These are phyloP conservation scores for Pangasius sanitwongsei DNA, from an alignment of 2,797 vertebrate genomes.

Conservation along the genomic window DNA sequence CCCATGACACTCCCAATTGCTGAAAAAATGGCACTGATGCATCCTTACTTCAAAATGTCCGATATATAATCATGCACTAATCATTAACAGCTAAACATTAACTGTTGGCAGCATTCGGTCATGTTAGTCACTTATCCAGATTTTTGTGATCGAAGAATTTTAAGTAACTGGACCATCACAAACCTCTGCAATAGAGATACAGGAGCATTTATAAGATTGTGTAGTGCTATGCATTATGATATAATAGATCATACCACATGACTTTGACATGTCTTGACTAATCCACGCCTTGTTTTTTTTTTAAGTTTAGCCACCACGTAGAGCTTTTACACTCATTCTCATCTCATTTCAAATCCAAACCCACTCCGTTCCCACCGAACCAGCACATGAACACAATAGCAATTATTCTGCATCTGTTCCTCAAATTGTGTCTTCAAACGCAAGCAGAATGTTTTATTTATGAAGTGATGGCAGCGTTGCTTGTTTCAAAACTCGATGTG, in stretches of 20 bases:
- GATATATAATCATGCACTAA: not conserved
- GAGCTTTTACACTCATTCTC: not conserved
- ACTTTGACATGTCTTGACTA: not conserved
- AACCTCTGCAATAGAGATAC: not conserved
- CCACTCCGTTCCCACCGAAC: slow-evolving; percentile 1
- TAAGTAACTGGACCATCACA: not conserved
- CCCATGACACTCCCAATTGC: too few species aligned
- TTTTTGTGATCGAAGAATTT: not conserved
- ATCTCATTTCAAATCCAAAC: slow-evolving; percentile 29
- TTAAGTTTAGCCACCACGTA: not conserved
- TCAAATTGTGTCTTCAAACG: slow-evolving; percentile 34
- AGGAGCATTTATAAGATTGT: not conserved
- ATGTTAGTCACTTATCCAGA: not conserved
- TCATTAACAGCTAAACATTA: not conserved
- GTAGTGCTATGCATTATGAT: not conserved
- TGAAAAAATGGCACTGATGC: not conserved
- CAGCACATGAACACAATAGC: slow-evolving; percentile 36
- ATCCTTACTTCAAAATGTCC: not conserved
- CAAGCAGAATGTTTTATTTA: slow-evolving; percentile 48
- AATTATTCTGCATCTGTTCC: slow-evolving; percentile 39
- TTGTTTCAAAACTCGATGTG: slow-evolving; percentile 36
- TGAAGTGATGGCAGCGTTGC: slow-evolving; percentile 40
- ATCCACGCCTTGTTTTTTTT: not conserved
- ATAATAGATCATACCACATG: not conserved
- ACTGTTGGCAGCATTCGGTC: too few species aligned